Evolutionary conservation across 2,888 invertebrate species (phyloP), one percentile per base, ranked within the genome.

Genomic region (Lapara coniferarum): DNA sequence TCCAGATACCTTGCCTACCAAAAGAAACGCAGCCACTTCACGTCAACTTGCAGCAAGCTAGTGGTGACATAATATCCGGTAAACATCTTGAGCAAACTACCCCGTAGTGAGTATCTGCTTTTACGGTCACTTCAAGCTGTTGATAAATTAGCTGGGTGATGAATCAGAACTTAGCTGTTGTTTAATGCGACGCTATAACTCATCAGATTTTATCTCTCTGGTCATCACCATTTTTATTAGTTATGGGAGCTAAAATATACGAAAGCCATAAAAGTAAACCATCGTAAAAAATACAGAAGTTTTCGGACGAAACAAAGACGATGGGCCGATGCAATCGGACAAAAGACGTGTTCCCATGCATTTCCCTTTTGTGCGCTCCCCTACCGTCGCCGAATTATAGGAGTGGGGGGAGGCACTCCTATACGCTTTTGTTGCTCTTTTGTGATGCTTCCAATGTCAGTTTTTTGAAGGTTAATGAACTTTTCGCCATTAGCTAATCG

Each of bases 281-380:
- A 59, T 16, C 46, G 46, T 5, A 44, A 46, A 63, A 56, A 56
- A 37, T 30, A 55, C 19, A 19, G 16, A 16, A 55, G 16, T 59
- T 19, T 49, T 63, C 16, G 46, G 49, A 16, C 13, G 63, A 63
- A 63, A 46, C 63, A 49, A 63, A 63, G 63, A 63, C 46, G 13
- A 10, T 55, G 55, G 69, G 16, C 46, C 63, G 66, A 56, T 71
- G 73, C 67, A 13, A 66, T 52, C 51, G 67, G 66, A 73, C 70
- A 71, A 73, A 71, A 70, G 73, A 66, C 49, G 70, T 70, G 69
- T 71, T 73, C 71, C 70, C 70, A 70, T 73, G 69, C 69, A 67
- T 71, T 69, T 49, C 53, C 70, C 71, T 69, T 57, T 71, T 71
- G 70, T 72, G 57, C 52, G 58, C 69, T 16, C 68, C 58, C 71